Evolutionary conservation across 1,140 invertebrate genomes (phyloP).

Genomic region (Pemphigus obesinymphae): DNA sequence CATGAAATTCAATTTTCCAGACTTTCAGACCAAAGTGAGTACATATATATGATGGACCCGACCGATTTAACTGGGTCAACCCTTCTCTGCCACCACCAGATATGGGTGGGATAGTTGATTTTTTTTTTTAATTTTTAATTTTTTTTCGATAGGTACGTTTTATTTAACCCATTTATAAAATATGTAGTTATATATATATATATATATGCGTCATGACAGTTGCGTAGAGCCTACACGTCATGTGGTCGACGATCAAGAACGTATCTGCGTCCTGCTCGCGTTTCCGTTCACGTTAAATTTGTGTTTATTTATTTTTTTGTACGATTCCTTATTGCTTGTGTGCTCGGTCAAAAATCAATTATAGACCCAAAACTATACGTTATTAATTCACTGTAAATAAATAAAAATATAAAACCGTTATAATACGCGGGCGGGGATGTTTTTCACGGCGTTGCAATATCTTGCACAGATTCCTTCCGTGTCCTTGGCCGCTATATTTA

Average conservation of each 20-base stretch:
- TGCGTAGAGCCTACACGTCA: not conserved
- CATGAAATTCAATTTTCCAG: not conserved
- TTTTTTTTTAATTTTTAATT: not conserved
- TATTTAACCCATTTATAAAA: no score
- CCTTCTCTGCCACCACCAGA: not conserved
- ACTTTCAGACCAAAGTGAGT: slow-evolving; percentile 8
- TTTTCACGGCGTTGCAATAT: not conserved
- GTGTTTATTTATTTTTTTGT: no score
- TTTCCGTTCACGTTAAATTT: not conserved
- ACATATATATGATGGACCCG: not conserved
- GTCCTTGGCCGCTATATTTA: slow-evolving; percentile 22
- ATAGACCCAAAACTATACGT: not conserved
- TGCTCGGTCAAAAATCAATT: not conserved
- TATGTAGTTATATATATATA: no score
- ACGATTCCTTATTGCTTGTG: not conserved
- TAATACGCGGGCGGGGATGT: not conserved
- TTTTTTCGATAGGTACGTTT: no score
- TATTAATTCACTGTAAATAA: no score
- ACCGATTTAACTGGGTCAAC: not conserved
- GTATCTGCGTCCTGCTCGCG: not conserved
- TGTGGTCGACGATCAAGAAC: not conserved
- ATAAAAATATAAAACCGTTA: no score
- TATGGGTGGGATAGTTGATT: not conserved
- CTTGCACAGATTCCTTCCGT: not conserved
- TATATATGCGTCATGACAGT: not conserved